Evolutionary conservation across 2,797 vertebrate genomes (phyloP).

Genomic region (Erpetoichthys calabaricus): DNA sequence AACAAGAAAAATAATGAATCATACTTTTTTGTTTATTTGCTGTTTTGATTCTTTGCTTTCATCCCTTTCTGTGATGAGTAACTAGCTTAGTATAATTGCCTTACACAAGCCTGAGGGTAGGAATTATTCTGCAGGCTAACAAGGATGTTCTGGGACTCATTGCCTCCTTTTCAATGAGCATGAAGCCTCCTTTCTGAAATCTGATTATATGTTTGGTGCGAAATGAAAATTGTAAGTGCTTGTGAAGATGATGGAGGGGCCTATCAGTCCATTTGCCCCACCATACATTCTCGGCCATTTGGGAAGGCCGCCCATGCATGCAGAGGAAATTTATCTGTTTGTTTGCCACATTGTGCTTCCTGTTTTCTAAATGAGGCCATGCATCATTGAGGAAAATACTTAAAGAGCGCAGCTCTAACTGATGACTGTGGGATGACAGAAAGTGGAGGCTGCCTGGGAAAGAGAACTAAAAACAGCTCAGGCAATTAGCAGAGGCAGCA

Average conservation of each 20-base stretch:
- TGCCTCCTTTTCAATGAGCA: constrained; percentile 2
- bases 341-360: constrained; percentile 6
- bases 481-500: neutral
- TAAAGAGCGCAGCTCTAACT: neutral
- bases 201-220: constrained; percentile 7
- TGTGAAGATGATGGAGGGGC: constrained; percentile 10
- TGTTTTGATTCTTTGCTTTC: constrained; percentile 1
- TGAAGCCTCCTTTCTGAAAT: constrained; percentile 5
- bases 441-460: neutral
- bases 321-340: constrained; percentile 3
- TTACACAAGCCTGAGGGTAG: constrained; percentile 13
- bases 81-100: constrained; percentile 17
- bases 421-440: neutral
- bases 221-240: constrained; percentile 7
- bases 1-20: neutral
- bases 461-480: neutral
- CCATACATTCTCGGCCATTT: constrained; percentile 3
- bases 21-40: neutral
- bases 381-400: constrained; percentile 6
- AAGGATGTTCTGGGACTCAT: constrained; percentile 5
- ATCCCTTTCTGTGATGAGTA: constrained; percentile 8
- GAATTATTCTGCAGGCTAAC: constrained; percentile 18
- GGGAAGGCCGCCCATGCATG: neutral
- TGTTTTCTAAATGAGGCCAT: constrained; percentile 2
- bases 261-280: neutral